Percentiles rank a stretch among this genome's conserved stretches.
phyloP scores from a whole-genome alignment of 2,113 vertebrate genomes.

The Amblyornis subalaris region DNA sequence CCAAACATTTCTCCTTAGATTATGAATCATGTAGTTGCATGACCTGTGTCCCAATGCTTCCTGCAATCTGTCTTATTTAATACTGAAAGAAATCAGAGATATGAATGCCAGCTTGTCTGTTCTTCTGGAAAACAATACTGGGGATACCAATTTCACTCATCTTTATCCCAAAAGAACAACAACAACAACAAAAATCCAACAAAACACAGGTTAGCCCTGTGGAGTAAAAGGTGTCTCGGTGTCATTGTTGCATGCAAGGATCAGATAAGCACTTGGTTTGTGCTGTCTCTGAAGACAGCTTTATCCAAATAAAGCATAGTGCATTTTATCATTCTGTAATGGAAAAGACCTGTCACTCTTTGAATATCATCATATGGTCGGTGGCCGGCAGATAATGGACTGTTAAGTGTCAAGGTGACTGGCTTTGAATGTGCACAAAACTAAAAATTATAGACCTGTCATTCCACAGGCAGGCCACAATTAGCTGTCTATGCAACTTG shows the following conservation, averaged over 20 bases:
- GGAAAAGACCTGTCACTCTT: constrained; percentile 75
- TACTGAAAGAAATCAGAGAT: neutral
- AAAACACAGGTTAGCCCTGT: neutral
- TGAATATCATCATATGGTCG: constrained; percentile 77
- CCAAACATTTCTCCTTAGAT: neutral
- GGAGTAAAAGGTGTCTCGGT: constrained; percentile 53
- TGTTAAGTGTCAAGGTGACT: constrained; percentile 84
- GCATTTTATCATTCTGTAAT: constrained; percentile 76
- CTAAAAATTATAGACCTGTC: constrained; percentile 85
- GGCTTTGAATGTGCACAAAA: constrained; percentile 81
- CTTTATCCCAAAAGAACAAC: constrained; percentile 24
- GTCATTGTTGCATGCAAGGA: constrained; percentile 6
- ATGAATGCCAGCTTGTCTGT: neutral
- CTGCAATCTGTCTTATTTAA: neutral
- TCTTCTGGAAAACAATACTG: neutral
- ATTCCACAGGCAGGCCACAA: constrained; percentile 77
- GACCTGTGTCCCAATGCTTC: neutral
- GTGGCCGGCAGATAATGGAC: constrained; percentile 80
- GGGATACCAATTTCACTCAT: constrained; percentile 1
- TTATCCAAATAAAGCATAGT: constrained; percentile 73
- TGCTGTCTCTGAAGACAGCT: constrained; percentile 65
- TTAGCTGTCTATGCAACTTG: constrained; percentile 80
- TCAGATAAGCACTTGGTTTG: constrained; percentile 62
- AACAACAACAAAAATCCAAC: neutral
- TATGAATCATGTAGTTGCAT: constrained; percentile 3